Percentiles rank a stretch among this genome's conserved stretches.
These are phyloP conservation scores for Anseranas semipalmata DNA, from an alignment of 2,113 vertebrate genomes.

Conservation along the genomic window DNA sequence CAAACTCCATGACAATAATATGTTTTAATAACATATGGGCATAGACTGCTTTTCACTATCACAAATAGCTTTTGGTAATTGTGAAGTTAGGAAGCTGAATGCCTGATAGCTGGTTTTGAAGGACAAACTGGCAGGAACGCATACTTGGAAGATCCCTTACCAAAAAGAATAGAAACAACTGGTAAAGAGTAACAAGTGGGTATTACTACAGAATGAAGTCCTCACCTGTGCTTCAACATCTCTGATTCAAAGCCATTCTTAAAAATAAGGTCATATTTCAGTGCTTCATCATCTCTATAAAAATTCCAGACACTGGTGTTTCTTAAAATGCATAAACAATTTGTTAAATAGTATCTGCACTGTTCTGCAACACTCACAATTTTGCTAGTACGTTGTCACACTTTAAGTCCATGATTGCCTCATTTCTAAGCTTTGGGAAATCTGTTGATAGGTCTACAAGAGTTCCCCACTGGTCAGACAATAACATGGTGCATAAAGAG, in stretches of 20 bases:
- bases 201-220: background rate
- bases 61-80: background rate
- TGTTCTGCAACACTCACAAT: background rate
- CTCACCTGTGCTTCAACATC: background rate
- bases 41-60: background rate
- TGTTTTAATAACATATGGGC: background rate
- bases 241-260: background rate
- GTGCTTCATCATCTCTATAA: accelerated
- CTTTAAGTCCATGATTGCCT: background rate
- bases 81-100: background rate
- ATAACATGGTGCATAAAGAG: background rate
- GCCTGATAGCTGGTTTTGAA: background rate
- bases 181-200: background rate
- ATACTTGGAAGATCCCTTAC: background rate
- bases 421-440: background rate
- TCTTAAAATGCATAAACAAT: background rate
- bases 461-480: background rate
- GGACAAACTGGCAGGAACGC: background rate
- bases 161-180: background rate
- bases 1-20: background rate
- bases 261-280: background rate
- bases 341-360: background rate
- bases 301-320: background rate
- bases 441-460: background rate
- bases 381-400: background rate